Percentiles rank a stretch among this genome's conserved stretches.
phyloP scores from a whole-genome alignment of 1,140 invertebrate species.

The Melipona quadrifasciata region DNA sequence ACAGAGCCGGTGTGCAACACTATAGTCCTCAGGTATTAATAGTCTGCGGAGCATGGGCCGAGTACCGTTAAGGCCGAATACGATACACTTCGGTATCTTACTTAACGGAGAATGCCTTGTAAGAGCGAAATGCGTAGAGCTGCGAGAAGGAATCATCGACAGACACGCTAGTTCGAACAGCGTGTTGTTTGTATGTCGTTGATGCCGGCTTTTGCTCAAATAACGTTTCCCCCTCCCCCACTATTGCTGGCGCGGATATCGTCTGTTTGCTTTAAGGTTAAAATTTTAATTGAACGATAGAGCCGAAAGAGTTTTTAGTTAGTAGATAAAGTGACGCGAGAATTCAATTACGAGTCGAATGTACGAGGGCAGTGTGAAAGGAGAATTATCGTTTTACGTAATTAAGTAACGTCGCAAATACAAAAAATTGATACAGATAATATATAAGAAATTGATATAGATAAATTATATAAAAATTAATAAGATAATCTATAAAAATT shows the following conservation, averaged over 20 bases:
- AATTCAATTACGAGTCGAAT: too few relatives aligned
- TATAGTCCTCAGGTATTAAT: constrained; percentile 41
- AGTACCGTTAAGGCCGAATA: constrained; percentile 76
- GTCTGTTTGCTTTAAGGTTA: background rate
- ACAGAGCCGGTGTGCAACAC: constrained; percentile 13
- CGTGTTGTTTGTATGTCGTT: background rate
- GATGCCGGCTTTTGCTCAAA: background rate
- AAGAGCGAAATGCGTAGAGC: constrained; percentile 11
- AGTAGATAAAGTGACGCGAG: too few relatives aligned
- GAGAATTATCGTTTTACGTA: background rate
- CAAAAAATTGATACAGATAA: background rate
- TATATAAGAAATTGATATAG: background rate
- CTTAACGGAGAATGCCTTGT: constrained; percentile 70
- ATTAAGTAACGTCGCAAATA: background rate
- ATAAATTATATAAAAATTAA: too few relatives aligned
- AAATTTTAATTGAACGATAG: background rate
- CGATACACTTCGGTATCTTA: constrained; percentile 56
- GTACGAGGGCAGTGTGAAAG: background rate
- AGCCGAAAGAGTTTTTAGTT: background rate
- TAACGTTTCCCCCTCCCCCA: background rate
- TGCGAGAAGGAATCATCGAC: constrained; percentile 2
- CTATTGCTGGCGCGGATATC: background rate
- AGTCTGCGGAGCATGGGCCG: constrained; percentile 67
- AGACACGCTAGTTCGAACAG: background rate
- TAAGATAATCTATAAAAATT: too few relatives aligned